A percentile compares a stretch with the other conserved stretches of the same genome.
Evolutionary conservation across 2,888 invertebrate genomes (phyloP).

Genomic region (Noctua comes): DNA sequence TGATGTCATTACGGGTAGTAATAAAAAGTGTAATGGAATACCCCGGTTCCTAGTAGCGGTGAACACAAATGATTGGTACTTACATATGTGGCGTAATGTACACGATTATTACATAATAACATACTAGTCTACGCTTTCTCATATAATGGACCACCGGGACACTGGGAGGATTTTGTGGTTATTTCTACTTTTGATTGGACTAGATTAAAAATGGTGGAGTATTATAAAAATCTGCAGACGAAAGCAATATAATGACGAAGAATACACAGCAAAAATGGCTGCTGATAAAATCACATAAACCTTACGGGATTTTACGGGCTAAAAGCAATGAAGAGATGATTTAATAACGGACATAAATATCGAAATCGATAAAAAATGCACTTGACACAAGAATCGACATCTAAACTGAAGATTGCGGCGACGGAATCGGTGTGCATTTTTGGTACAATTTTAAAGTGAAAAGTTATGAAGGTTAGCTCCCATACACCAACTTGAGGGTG

Average conservation of each 20-base stretch:
- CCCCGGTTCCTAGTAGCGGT: slow-evolving; percentile 53
- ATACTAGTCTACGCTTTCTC: slow-evolving; percentile 32
- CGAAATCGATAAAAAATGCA: slow-evolving; percentile 16
- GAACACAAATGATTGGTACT: slow-evolving; percentile 51
- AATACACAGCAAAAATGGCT: slow-evolving; percentile 5
- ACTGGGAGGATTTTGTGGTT: slow-evolving; percentile 20
- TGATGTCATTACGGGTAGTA: slow-evolving; percentile 44
- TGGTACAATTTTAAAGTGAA: slow-evolving; percentile 37
- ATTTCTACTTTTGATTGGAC: background rate
- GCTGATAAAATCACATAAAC: slow-evolving; percentile 25
- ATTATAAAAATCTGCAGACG: slow-evolving; percentile 7
- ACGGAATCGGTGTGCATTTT: slow-evolving; percentile 10
- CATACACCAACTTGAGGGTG: slow-evolving; percentile 16
- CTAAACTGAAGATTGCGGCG: slow-evolving; percentile 17
- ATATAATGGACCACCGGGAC: slow-evolving; percentile 54
- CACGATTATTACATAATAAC: slow-evolving; percentile 60
- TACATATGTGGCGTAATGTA: slow-evolving; percentile 51
- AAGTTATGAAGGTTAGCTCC: slow-evolving; percentile 28
- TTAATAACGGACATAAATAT: slow-evolving; percentile 33
- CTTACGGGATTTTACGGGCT: slow-evolving; percentile 23
- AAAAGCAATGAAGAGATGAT: slow-evolving; percentile 23
- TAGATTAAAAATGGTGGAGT: slow-evolving; percentile 2
- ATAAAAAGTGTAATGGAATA: slow-evolving; percentile 54
- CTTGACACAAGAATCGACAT: slow-evolving; percentile 8
- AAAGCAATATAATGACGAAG: background rate